Percentiles rank a stretch among this genome's conserved stretches.
phyloP scores from a whole-genome alignment of 2,113 vertebrate genomes.

The Laticauda laticaudata region DNA sequence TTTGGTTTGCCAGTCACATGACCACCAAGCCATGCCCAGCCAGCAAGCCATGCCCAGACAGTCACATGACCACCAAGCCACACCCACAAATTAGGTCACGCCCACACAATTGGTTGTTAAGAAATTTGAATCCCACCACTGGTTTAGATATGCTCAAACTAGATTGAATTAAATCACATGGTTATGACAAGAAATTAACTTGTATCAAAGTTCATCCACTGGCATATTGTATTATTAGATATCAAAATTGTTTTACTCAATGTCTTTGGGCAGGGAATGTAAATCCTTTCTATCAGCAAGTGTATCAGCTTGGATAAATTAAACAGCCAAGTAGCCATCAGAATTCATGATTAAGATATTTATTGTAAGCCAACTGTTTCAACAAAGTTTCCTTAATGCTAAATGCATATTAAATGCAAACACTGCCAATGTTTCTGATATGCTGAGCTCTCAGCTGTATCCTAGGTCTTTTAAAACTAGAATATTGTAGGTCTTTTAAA shows the following conservation, averaged over 20 bases:
- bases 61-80: no score
- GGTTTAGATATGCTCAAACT: background rate
- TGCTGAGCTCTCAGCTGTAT: background rate
- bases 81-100: no score
- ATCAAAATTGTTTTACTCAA: background rate
- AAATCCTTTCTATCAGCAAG: background rate
- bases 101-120: no score
- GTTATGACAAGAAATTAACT: constrained; percentile 21
- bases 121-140: no score
- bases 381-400: background rate
- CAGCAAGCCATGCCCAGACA: no score
- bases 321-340: background rate
- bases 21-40: no score
- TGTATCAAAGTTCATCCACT: constrained; percentile 1
- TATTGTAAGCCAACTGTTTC: background rate
- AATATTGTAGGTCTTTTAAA: no score
- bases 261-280: background rate
- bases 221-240: background rate
- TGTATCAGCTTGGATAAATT: constrained; percentile 1
- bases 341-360: background rate
- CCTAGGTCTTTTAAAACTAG: background rate
- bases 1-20: no score
- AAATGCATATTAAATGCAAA: background rate
- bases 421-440: background rate
- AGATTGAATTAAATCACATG: constrained; percentile 5